These are phyloP conservation scores for Aulostomus chinensis DNA, from an alignment of 2,797 vertebrate species.

Conservation along the genomic window DNA sequence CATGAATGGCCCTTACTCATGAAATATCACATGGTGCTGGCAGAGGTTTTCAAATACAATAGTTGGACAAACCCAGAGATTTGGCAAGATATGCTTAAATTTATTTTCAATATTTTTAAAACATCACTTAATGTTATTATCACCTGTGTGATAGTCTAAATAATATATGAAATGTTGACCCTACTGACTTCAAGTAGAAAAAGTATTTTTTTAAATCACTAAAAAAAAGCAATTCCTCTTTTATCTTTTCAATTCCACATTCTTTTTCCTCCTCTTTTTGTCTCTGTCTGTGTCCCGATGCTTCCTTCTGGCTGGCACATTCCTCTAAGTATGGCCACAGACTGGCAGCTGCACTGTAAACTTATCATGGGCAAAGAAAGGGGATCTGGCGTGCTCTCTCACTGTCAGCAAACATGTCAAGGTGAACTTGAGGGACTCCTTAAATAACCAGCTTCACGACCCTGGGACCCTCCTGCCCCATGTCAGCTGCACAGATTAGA, in stretches of 20 bases:
- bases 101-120: too few species aligned
- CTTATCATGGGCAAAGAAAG: conserved; percentile 78
- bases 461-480: conserved; percentile 35
- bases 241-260: background rate
- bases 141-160: too few species aligned
- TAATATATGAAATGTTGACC: too few species aligned
- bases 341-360: conserved; percentile 79
- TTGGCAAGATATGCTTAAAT: too few species aligned
- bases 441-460: conserved; percentile 76
- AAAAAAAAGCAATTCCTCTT: too few species aligned
- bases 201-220: too few species aligned
- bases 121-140: too few species aligned
- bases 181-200: too few species aligned
- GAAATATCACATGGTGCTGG: too few species aligned
- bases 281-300: conserved; percentile 24
- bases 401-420: conserved; percentile 84
- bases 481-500: conserved; percentile 63
- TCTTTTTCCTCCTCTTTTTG: conserved; percentile 1
- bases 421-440: conserved; percentile 81
- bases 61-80: too few species aligned
- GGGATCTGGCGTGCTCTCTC: conserved; percentile 76
- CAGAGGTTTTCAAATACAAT: too few species aligned
- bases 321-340: conserved; percentile 58
- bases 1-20: too few species aligned
- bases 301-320: conserved; percentile 31